Percentiles rank a stretch among this genome's conserved stretches.
Evolutionary conservation across 2,888 invertebrate species (phyloP).

Genomic region (Arrhopalites spinosus): DNA sequence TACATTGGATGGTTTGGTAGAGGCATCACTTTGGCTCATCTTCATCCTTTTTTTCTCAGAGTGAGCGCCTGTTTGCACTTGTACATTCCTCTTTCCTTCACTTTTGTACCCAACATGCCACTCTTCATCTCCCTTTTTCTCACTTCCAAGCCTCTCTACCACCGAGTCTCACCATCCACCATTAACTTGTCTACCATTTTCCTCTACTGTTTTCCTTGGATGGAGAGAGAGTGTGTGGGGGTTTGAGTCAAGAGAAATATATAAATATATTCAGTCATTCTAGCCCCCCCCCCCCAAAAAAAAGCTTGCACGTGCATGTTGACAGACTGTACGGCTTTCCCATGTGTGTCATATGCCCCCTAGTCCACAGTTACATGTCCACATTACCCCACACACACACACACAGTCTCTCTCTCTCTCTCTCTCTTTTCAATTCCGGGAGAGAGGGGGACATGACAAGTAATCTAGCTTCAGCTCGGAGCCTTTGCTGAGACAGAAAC

Average conservation of each 20-base stretch:
- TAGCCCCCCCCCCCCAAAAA: neutral
- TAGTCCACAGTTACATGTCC: too few species aligned
- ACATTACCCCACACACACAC: neutral
- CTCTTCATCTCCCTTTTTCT: slow-evolving; percentile 3
- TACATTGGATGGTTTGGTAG: neutral
- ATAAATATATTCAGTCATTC: neutral
- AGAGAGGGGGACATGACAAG: neutral
- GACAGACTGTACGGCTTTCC: too few species aligned
- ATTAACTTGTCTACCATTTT: neutral
- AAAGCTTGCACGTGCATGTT: too few species aligned
- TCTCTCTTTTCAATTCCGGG: neutral
- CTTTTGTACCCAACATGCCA: neutral
- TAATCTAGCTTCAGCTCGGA: neutral
- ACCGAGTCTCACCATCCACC: neutral
- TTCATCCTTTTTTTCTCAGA: neutral
- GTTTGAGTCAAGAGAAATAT: neutral
- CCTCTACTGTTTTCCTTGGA: too few species aligned
- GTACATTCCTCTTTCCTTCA: too few species aligned
- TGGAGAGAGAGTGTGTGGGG: too few species aligned
- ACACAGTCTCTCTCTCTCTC: neutral
- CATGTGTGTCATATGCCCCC: neutral
- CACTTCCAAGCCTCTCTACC: neutral
- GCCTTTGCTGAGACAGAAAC: neutral
- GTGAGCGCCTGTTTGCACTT: slow-evolving; percentile 6
- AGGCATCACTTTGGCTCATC: too few species aligned